phyloP scores from a whole-genome alignment of 1,140 invertebrate genomes.

The Dermatophagoides farinae region DNA sequence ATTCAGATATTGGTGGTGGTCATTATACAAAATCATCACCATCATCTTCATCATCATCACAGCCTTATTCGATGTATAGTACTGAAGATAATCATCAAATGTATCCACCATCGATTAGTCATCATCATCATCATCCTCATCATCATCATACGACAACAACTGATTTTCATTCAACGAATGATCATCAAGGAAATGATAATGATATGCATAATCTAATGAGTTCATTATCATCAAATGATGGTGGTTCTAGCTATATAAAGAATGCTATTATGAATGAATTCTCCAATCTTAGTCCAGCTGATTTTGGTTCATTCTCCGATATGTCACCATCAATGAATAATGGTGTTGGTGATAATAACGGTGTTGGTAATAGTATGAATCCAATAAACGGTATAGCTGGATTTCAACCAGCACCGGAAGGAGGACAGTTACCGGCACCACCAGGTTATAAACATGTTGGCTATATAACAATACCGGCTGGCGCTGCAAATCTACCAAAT shows the following conservation, averaged over 20 bases:
- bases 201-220: not conserved
- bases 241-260: not conserved
- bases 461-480: constrained; percentile 11
- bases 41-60: no score
- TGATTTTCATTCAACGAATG: not conserved
- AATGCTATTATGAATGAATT: not conserved
- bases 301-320: not conserved
- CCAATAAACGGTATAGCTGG: not conserved
- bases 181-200: not conserved
- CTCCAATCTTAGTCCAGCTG: not conserved
- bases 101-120: no score
- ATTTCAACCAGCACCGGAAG: constrained; percentile 9
- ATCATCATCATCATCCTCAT: not conserved
- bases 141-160: not conserved
- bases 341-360: not conserved
- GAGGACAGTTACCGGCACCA: constrained; percentile 7
- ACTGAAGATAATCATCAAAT: not conserved
- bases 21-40: not conserved
- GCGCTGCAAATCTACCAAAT: constrained; percentile 6
- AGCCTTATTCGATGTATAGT: not conserved
- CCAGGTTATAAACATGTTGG: constrained; percentile 12
- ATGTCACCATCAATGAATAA: not conserved
- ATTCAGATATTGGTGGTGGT: not conserved
- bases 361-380: not conserved
- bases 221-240: not conserved